These are phyloP conservation scores for Onychomys arenicola DNA, from an alignment of 2,797 vertebrate genomes.

Conservation along the genomic window DNA sequence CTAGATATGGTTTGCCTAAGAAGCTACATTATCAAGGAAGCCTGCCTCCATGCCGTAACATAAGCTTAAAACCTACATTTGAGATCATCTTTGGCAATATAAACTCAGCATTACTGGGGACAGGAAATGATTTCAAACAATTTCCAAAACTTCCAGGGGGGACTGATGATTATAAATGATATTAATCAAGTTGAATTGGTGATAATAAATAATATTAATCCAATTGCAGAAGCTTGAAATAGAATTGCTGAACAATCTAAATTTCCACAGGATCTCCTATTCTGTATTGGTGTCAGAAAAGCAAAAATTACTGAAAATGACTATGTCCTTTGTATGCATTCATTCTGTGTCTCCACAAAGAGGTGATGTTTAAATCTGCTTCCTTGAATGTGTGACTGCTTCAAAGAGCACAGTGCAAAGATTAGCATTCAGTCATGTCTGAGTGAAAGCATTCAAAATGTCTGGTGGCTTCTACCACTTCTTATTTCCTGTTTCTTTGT, in stretches of 20 bases:
- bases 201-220: neutral
- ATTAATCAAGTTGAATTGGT: neutral
- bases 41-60: neutral
- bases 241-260: conserved; percentile 13
- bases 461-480: neutral
- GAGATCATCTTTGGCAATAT: neutral
- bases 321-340: neutral
- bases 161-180: neutral
- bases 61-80: neutral
- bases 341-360: neutral
- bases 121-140: neutral
- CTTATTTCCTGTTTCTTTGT: neutral
- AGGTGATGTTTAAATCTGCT: neutral
- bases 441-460: neutral
- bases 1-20: neutral
- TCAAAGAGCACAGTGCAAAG: neutral
- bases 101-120: neutral
- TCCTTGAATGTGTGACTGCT: neutral
- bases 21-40: neutral
- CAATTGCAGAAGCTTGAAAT: neutral
- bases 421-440: neutral
- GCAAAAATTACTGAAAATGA: neutral
- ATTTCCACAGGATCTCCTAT: neutral
- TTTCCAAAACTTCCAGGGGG: neutral
- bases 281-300: neutral